These are phyloP conservation scores for Fissipunctia ypsillon DNA, from an alignment of 2,888 invertebrate species.

Conservation along the genomic window DNA sequence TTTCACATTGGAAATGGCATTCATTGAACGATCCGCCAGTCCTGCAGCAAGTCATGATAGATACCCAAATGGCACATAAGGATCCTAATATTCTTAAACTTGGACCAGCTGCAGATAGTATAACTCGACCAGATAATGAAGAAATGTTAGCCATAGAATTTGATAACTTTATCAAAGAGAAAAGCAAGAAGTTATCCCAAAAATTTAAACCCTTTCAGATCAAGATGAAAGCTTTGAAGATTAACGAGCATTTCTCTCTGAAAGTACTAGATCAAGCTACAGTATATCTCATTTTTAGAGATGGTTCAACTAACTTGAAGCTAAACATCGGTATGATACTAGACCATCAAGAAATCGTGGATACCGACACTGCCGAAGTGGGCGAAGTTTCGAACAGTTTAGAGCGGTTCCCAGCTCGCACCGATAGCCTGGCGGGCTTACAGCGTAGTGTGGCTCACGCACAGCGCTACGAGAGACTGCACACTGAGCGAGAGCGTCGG, in stretches of 20 bases:
- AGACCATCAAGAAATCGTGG: slow-evolving; percentile 88
- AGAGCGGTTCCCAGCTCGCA: slow-evolving; percentile 77
- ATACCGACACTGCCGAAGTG: slow-evolving; percentile 82
- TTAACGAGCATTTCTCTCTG: slow-evolving; percentile 86
- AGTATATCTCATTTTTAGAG: slow-evolving; percentile 83
- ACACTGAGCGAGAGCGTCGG: slow-evolving; percentile 76
- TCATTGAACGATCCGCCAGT: slow-evolving; percentile 86
- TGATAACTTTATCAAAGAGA: slow-evolving; percentile 86
- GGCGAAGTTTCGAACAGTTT: slow-evolving; percentile 77
- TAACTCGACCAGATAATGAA: slow-evolving; percentile 77
- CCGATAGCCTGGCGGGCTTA: slow-evolving; percentile 81
- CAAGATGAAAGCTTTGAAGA: slow-evolving; percentile 86
- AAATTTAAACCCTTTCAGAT: slow-evolving; percentile 86
- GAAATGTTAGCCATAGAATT: slow-evolving; percentile 87
- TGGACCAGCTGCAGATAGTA: slow-evolving; percentile 68
- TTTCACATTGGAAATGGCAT: slow-evolving; percentile 88
- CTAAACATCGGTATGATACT: slow-evolving; percentile 87
- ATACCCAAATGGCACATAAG: slow-evolving; percentile 83
- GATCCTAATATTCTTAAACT: slow-evolving; percentile 82
- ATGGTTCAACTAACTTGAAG: slow-evolving; percentile 83
- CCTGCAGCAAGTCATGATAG: slow-evolving; percentile 87
- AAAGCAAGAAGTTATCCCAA: slow-evolving; percentile 82
- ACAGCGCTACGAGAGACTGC: slow-evolving; percentile 75
- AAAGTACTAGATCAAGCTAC: slow-evolving; percentile 85
- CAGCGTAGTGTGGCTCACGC: slow-evolving; percentile 80